Evolutionary conservation across 2,797 vertebrate species (phyloP), one percentile per base, ranked within the genome.

Genomic region (Syngnathus rostellatus): DNA sequence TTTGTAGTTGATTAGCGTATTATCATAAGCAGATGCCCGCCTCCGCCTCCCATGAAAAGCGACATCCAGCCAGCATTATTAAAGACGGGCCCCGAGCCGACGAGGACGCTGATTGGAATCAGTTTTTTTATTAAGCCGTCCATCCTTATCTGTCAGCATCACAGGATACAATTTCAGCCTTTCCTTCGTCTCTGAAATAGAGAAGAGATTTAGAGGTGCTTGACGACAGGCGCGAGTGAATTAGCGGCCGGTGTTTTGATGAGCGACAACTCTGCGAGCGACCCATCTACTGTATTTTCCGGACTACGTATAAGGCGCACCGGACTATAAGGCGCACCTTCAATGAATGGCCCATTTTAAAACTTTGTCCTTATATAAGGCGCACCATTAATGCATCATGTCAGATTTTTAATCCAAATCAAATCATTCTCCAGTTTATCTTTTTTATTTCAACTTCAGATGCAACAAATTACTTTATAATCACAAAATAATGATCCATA

Each of bases 141-240:
- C 83, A 72, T 86, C 76, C 78, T 86, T 87, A 89, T 89, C 85
- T 69, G 83, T 83, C 77, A 76, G 81, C 85, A 88, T 89, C 85
- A 80, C 68, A 83, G 72, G 77, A 86, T 77, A 78, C 76, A 74
- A 77, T 87, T 84, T 78, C 83, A 80, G 76, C 82, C 80, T 78
- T 77, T 78, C 81, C 77, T 66, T 71, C 74, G 70, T 77, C 82
- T 81, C 73, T 76, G 83, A 85, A 86, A 83, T 80, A 81, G 81
- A 85, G 62, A 75, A 53, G 74, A 81, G 86, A 81, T 88, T 88
- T 81, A 86, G 81, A 82, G 84, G 79, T 81, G 79, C 77, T 80
- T 76, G 79, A 81, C 82, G 83, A 84, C 80, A 80, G 69, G 86
- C 78, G 80, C 74, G 86, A 89, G 86, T 79, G 85, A 89, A 89